A percentile compares a stretch with the other conserved stretches of the same genome.
phyloP scores from a whole-genome alignment of 2,797 vertebrate genomes.

The Tympanoctomys barrerae region DNA sequence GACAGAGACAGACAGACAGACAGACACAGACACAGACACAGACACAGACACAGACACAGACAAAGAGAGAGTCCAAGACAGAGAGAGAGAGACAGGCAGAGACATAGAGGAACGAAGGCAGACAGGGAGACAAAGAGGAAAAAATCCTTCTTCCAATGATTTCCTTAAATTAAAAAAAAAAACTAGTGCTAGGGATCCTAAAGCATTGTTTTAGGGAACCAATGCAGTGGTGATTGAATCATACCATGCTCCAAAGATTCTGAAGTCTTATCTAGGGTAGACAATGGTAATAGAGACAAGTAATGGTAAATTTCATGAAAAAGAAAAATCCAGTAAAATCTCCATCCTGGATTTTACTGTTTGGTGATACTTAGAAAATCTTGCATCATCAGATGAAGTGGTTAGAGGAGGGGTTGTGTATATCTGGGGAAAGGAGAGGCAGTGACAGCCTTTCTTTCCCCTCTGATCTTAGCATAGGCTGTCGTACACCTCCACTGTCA shows the following conservation, averaged over 20 bases:
- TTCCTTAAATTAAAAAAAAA: background rate
- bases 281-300: background rate
- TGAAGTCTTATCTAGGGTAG: background rate
- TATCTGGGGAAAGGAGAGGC: background rate
- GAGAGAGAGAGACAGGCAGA: background rate
- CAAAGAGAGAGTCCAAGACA: background rate
- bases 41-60: background rate
- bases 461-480: background rate
- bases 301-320: background rate
- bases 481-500: accelerated
- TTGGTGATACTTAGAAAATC: background rate
- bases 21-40: too few species aligned
- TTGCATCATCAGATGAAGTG: background rate
- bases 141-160: background rate
- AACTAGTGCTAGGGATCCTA: too few species aligned
- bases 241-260: background rate
- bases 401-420: background rate
- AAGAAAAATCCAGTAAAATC: background rate
- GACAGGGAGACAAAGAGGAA: background rate
- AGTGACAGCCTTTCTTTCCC: background rate
- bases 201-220: background rate
- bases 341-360: background rate
- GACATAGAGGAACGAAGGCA: background rate
- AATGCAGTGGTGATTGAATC: background rate
- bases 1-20: background rate